Conservation (phyloP, 2,888 invertebrate genomes). For the Sinodicranocentrus sp. region DNA sequence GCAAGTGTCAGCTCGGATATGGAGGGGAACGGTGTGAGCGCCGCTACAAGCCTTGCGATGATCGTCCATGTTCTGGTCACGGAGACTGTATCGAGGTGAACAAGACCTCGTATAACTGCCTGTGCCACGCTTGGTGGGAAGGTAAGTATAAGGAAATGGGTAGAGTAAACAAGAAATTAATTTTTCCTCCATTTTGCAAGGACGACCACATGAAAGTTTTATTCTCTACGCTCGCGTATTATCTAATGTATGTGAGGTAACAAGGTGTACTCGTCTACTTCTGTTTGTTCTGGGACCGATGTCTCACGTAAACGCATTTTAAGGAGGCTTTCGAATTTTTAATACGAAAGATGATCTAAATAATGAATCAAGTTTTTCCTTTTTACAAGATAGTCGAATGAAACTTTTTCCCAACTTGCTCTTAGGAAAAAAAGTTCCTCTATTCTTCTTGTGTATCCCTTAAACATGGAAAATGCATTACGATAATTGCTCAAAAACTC, state of each 20-base stretch:
- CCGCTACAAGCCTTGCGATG: conserved; percentile 85
- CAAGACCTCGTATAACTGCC: conserved; percentile 83
- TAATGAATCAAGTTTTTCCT: not conserved
- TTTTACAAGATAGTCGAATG: too few relatives aligned
- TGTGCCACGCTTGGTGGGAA: conserved; percentile 87
- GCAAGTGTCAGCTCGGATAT: conserved; percentile 58
- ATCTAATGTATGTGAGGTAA: too few relatives aligned
- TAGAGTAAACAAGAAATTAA: too few relatives aligned
- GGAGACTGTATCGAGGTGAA: conserved; percentile 86
- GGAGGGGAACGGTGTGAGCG: conserved; percentile 81
- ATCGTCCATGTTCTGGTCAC: conserved; percentile 86
- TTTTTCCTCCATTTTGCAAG: too few relatives aligned
- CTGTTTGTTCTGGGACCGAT: too few relatives aligned
- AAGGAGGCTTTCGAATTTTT: too few relatives aligned
- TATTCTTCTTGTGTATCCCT: conserved; percentile 1
- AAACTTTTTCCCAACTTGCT: not conserved
- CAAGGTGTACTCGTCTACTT: too few relatives aligned
- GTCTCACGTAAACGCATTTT: too few relatives aligned
- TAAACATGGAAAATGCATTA: conserved; percentile 22
- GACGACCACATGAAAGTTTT: too few relatives aligned
- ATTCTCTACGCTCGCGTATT: too few relatives aligned
- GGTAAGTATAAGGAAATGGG: conserved; percentile 78
- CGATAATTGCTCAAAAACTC: conserved; percentile 18
- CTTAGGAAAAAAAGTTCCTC: not conserved
- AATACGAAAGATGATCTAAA: not conserved